A percentile compares a stretch with the other conserved stretches of the same genome.
These are phyloP conservation scores for Automeris io DNA, from an alignment of 2,888 invertebrate species.

Conservation along the genomic window DNA sequence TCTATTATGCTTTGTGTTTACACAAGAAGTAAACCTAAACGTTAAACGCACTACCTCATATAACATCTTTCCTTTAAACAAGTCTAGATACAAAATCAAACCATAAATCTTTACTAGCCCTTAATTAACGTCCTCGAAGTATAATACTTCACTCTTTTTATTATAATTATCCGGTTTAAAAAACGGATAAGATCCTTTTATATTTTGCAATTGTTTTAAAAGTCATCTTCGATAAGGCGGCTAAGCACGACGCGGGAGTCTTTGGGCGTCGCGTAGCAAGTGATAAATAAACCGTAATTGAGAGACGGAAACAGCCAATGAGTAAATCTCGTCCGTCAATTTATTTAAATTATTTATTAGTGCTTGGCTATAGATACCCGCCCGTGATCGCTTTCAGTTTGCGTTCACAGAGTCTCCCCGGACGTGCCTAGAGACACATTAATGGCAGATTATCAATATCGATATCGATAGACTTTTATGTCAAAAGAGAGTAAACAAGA, in stretches of 20 bases:
- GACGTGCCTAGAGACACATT: constrained; percentile 48
- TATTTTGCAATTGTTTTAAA: neutral
- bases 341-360: constrained; percentile 78
- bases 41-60: too few species aligned
- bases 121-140: neutral
- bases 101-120: neutral
- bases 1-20: too few species aligned
- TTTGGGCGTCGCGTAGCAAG: constrained; percentile 62
- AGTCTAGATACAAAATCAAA: neutral
- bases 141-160: neutral
- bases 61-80: neutral
- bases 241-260: constrained; percentile 26
- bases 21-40: too few species aligned
- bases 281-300: constrained; percentile 77
- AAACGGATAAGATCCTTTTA: neutral
- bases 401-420: constrained; percentile 60
- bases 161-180: neutral
- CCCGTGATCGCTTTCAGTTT: constrained; percentile 63
- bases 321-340: constrained; percentile 78
- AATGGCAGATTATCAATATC: constrained; percentile 31
- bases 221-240: neutral
- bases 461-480: constrained; percentile 27
- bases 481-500: too few species aligned
- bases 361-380: constrained; percentile 75
- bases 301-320: constrained; percentile 76